Evolutionary conservation across 2,113 vertebrate genomes (phyloP).

Genomic region (Siniperca chuatsi): DNA sequence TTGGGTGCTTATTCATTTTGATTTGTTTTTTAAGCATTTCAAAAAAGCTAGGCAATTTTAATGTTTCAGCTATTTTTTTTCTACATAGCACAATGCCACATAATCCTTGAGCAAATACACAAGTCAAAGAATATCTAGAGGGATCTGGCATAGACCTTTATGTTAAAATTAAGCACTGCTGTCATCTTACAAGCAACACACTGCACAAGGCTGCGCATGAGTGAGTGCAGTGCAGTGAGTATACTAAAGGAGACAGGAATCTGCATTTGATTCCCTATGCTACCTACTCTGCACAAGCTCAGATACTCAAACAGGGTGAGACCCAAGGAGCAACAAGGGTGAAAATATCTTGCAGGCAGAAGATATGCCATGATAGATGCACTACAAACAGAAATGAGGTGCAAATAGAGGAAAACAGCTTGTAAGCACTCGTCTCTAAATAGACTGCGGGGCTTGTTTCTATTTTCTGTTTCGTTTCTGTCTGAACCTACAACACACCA

Average conservation of each 20-base stretch:
- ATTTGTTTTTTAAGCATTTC: conserved; percentile 38
- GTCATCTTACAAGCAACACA: conserved; percentile 65
- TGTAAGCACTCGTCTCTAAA: conserved; percentile 63
- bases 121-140: conserved; percentile 60
- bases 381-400: conserved; percentile 56
- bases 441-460: conserved; percentile 56
- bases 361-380: conserved; percentile 65
- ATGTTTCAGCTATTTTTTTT: conserved; percentile 49
- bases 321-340: conserved; percentile 63
- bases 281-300: conserved; percentile 48
- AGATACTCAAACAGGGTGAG: conserved; percentile 59
- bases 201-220: conserved; percentile 46
- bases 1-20: conserved; percentile 36
- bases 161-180: conserved; percentile 77
- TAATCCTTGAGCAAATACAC: conserved; percentile 58
- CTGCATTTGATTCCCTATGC: conserved; percentile 75
- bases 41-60: conserved; percentile 32
- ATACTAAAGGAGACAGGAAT: conserved; percentile 72
- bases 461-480: conserved; percentile 53
- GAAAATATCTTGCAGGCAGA: conserved; percentile 63
- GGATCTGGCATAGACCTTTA: conserved; percentile 65
- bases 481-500: conserved; percentile 26
- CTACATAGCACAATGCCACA: conserved; percentile 40
- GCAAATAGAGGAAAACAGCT: conserved; percentile 60
- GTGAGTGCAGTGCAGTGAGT: conserved; percentile 49